Evolutionary conservation across 2,888 invertebrate species (phyloP), one percentile per base, ranked within the genome.

Genomic region (Tanaodytes sp.): DNA sequence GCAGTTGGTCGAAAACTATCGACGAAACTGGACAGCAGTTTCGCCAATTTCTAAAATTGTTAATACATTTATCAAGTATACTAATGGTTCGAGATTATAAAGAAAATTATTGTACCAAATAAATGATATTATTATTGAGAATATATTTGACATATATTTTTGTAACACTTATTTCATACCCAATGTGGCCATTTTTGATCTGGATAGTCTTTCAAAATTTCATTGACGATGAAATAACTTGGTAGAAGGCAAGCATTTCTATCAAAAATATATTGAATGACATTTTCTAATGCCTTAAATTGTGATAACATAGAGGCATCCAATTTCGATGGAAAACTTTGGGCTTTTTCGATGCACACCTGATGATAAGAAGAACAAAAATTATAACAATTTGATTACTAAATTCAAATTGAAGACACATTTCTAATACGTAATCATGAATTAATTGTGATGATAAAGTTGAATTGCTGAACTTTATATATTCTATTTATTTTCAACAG

Each of bases 141-240:
- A n/a, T n/a, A n/a, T n/a, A n/a, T n/a, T n/a, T n/a, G n/a, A n/a
- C n/a, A n/a, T n/a, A n/a, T n/a, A n/a, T n/a, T n/a, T n/a, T n/a
- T n/a, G n/a, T n/a, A n/a, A n/a, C n/a, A n/a, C n/a, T n/a, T n/a
- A n/a, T n/a, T n/a, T n/a, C n/a, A n/a, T 88, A 93, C 93, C 97
- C 97, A 98, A 85, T 98, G 97, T 43, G 96, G 94, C 90, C 93
- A 94, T 79, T 90, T 90, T 75, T 91, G 91, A 74, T 94, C 93
- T 1, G 92, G 91, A 84, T 92, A 92, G 42, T 92, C 91, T 82
- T 97, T 97, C 79, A 95, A 93, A 74, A 98, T 92, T 87, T 98
- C 97, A 82, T 96, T 97, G 0, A 96, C 94, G 72, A 98, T 93
- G 77, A 98, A 94, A 85, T 98, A 98, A 4, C 95, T 95, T 0